Base-by-base conservation (phyloP, 2,797 vertebrate species). In the Aeoliscus strigatus region DNA sequence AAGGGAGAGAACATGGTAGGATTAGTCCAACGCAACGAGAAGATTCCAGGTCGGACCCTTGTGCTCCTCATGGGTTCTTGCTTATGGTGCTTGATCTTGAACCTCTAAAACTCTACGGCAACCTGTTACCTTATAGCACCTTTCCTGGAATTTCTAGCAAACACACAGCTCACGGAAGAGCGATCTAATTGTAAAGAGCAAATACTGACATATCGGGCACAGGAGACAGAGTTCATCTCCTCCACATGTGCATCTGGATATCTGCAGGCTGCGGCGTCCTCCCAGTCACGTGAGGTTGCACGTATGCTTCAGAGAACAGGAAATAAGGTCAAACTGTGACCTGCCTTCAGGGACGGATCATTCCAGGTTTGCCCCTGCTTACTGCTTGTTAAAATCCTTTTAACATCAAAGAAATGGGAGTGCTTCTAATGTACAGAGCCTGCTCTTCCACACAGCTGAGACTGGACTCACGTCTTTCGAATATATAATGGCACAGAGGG, bases 291-390 rank as follows among this genome's bases (percentile, higher is more conserved):
- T 70, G n/a, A 31, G 60, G 14, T 43, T 58, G 50, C 67, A 50
- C 43, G 39, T 32, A 8, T 32, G 39, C 60, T 71, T 57, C 27
- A 62, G 58, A 65, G 51, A 51, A 48, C 5, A 33, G 49, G 31
- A 70, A 75, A 73, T 41, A 30, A 48, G 74, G 69, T 77, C 71
- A 73, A 44, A 48, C 43, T 58, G 37, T 40, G 70, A 70, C 73
- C 35, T 60, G 33, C 38, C 61, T 48, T 68, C 16, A 1, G 35
- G 46, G 41, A 55, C 38, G 52, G 23, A 36, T 28, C 45, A 76
- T 29, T 74, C 41, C 52, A 44, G 50, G 65, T 46, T 52, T 35
- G 17, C 8, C 11, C 11, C 10, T 32, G 49, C 39, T 40, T 30
- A 21, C 23, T 56, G 30, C 30, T 4, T 25, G 46, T 44, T 17